Percentiles rank a stretch among this genome's conserved stretches.
These are phyloP conservation scores for Cheilosia vernalis DNA, from an alignment of 2,888 invertebrate species.

Conservation along the genomic window DNA sequence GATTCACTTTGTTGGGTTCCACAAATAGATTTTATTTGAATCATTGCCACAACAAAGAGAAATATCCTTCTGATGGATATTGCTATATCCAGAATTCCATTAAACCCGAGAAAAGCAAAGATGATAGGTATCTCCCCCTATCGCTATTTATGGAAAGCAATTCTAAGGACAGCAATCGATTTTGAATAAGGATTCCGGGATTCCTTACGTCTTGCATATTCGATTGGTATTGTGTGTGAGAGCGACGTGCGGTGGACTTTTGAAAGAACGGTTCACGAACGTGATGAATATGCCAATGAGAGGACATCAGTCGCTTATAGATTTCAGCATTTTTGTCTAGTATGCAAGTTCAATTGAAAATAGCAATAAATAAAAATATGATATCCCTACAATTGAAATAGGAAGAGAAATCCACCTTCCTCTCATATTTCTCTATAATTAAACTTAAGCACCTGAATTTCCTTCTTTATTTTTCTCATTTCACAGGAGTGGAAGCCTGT, in stretches of 20 bases:
- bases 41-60: background rate
- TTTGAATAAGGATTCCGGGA: conserved; percentile 29
- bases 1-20: background rate
- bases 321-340: too few species aligned
- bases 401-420: too few species aligned
- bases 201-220: conserved; percentile 26
- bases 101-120: conserved; percentile 20
- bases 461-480: background rate
- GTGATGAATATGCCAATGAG: conserved; percentile 1
- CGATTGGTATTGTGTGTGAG: conserved; percentile 16
- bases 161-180: conserved; percentile 42
- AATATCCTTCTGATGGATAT: background rate
- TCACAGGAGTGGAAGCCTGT: background rate
- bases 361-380: too few species aligned
- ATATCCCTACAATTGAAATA: too few species aligned
- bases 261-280: background rate
- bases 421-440: conserved; percentile 48
- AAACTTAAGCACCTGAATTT: conserved; percentile 14
- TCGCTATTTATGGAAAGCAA: conserved; percentile 30
- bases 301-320: too few species aligned
- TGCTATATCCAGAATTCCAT: background rate
- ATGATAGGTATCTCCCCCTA: conserved; percentile 10
- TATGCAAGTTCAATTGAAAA: too few species aligned
- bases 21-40: conserved; percentile 8
- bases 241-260: background rate